Evolutionary conservation across 2,888 invertebrate genomes (phyloP), one percentile per base, ranked within the genome.

Genomic region (Diachrysia chrysitis): DNA sequence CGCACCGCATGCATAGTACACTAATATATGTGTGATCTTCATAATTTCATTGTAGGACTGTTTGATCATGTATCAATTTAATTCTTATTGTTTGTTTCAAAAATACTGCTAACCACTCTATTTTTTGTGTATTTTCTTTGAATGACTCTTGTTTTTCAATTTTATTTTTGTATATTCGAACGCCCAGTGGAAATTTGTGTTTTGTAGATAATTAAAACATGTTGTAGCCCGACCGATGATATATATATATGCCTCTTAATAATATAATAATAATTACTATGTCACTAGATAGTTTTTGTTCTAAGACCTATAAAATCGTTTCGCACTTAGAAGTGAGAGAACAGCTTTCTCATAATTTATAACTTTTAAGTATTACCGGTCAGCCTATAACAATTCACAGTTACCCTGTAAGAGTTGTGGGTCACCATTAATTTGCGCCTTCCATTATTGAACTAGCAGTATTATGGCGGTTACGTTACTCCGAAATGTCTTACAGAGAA

Each of bases 391-490:
- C 53, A 80, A n/a, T 85, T 91, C 94, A 92, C 94, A 94, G 94
- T 94, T 94, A 83, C 92, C 89, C 93, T 94, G 95, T 94, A 94
- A 94, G 93, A 90, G 85, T 66, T 85, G 57, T 67, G 67, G 67
- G 66, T 73, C 69, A 76, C 70, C 73, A 66, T 80, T 60, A 69
- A 68, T 69, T 72, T 71, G 71, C 64, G 70, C 69, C 71, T 69
- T 64, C 72, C 68, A 63, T 73, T 63, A 69, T 76, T 59, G 79
- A 71, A 57, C 48, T 58, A 68, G 77, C 79, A 81, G 58, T 62
- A 90, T 91, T 93, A 94, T 95, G 95, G 95, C 95, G 84, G 94
- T 95, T 95, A 94, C 95, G 92, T 94, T 92, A 89, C 90, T 87
- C 85, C 74, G 70, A 73, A 85, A 86, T 88, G 89, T 89, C 93